Evolutionary conservation across 2,113 vertebrate species (phyloP).

Genomic region (Prochilodus magdalenae): DNA sequence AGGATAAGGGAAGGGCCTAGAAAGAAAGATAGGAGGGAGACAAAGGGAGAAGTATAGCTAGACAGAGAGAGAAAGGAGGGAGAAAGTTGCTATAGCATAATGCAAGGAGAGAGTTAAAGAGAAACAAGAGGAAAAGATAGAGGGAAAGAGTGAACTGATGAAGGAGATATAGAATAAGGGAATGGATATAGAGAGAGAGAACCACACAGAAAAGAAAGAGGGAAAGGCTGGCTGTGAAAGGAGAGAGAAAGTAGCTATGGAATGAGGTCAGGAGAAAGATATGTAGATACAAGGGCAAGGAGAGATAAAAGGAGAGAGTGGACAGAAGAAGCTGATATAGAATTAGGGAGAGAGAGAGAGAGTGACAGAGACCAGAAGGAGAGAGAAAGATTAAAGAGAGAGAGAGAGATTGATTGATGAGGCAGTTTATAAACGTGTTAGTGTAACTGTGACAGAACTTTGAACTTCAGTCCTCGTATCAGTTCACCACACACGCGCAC

Average conservation of each 20-base stretch:
- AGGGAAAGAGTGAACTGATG: slow-evolving; percentile 26
- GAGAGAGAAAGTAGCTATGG: not conserved
- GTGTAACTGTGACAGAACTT: slow-evolving; percentile 46
- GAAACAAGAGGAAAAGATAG: slow-evolving; percentile 25
- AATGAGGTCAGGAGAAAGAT: too few relatives aligned
- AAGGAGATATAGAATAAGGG: not conserved
- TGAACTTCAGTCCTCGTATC: slow-evolving; percentile 31
- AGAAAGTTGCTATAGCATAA: not conserved
- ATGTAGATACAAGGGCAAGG: too few relatives aligned
- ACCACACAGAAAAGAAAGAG: not conserved
- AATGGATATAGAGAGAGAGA: not conserved
- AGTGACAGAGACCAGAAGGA: too few relatives aligned
- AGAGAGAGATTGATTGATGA: slow-evolving; percentile 22
- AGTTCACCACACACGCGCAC: slow-evolving; percentile 35
- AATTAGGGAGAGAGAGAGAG: not conserved
- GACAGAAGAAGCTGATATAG: not conserved
- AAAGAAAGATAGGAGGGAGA: not conserved
- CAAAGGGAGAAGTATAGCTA: not conserved
- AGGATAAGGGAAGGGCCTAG: not conserved
- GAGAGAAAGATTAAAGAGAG: not conserved
- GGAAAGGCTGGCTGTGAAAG: too few relatives aligned
- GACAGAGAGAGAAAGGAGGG: not conserved
- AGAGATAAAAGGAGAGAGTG: too few relatives aligned
- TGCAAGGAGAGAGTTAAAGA: not conserved
- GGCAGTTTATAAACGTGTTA: slow-evolving; percentile 36